Base-by-base conservation (phyloP, 1,140 invertebrate species). In the Pseudomyrmex sp. region DNA sequence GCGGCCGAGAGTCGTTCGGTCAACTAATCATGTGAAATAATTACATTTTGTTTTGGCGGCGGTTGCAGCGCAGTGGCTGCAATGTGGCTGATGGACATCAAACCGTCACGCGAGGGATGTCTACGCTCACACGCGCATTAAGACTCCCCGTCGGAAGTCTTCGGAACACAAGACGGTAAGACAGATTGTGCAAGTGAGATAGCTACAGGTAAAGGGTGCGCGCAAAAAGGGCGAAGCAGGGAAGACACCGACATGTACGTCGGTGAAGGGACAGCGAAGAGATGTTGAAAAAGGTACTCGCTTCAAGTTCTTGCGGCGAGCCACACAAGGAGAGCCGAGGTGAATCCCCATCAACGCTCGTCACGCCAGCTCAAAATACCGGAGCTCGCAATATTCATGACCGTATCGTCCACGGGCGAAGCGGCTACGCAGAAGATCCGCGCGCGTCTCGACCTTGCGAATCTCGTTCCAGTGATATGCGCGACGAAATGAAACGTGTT, bases 21-120 rank as follows among this genome's bases (percentile, higher is more conserved):
- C 91, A 88, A 89, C 92, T 93, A 93, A 93, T 93, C 93, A 93
- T 87, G 91, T 90, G 87, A 93, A 93, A 93, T 93, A 93, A 94
- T 94, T 94, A 92, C 88, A 89, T 92, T 94, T 92, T 91, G 91
- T 93, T 92, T 92, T 90, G 90, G 90, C 85, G 85, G 88, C 62
- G 79, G 75, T 58, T 20, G 69, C 69, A 20, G 83, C 26, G 69
- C 35, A 35, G 68, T 82, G 79, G 85, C 69, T 79, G 69, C 80
- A 68, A 80, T 65, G 74, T 59, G 83, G 73, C 88, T 92, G 92
- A 92, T 90, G 91, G 92, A 91, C 91, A 92, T 83, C 80, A 83
- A 83, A 87, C 87, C 91, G 92, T 92, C 92, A 93, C 92, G 92
- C 92, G 89, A 94, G 80, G 76, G 48, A 75, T 61, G 68, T 50